Base-by-base conservation (phyloP, 1,140 invertebrate species). In the Latrodectus geometricus region DNA sequence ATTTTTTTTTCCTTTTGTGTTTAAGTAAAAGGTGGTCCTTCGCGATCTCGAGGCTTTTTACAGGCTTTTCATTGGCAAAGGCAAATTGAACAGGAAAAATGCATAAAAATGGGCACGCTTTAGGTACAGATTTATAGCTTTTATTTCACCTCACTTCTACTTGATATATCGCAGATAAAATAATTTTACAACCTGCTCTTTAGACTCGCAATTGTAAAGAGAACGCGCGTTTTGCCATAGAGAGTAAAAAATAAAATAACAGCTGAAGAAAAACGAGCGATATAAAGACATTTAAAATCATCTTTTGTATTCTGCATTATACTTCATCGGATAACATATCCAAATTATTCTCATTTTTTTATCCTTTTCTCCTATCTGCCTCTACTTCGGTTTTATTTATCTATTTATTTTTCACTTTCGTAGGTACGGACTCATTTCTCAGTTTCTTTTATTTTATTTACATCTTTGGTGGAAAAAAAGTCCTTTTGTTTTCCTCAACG, bases 211-310 rank as follows among this genome's bases (percentile, higher is more conserved):
- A 83, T 83, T 83, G 80, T 83, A 83, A 83, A 83, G 80, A 74
- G 72, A 83, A 83, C 54, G 80, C 80, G 80, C 80, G 56, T 83
- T 83, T 73, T 83, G 80, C 80, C 80, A 48, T 80, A 54, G 21
- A 20, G 61, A 78, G 68, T 74, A 74, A 83, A 81, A 83, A 83
- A 83, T 80, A 74, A 83, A 83, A 83, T 80, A 74, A 83, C 70
- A 74, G 61, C 80, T 12, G 12, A 66, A 74, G 70, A 73, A 83
- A 80, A 83, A 83, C 49, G 61, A 61, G 70, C 70, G 54, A 65
- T 83, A 83, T 81, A 83, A 66, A 83, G 80, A 83, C 80, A 83
- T 83, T 83, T 83, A 83, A 83, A 83, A 83, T 83, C 80, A 74
- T 73, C 80, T 83, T 81, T 83, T 74, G 80, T 83, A 83, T 83